Conservation (phyloP, 2,888 invertebrate species). For the Nomada flava region DNA sequence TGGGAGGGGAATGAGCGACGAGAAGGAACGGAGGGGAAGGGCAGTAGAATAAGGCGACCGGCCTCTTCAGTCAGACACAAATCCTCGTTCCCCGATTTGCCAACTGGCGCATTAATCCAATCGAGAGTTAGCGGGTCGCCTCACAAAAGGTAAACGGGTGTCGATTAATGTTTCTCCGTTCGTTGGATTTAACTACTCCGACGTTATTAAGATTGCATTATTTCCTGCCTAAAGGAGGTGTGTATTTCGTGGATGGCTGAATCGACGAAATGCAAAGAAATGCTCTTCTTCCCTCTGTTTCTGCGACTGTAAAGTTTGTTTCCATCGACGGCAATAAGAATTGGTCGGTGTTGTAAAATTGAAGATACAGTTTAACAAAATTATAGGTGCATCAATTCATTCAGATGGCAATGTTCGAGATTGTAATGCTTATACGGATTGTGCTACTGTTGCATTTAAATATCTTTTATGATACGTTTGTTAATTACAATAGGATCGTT, state of each 20-base stretch:
- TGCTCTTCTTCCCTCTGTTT: background rate
- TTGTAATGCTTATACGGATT: too few relatives aligned
- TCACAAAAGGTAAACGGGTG: slow-evolving; percentile 48
- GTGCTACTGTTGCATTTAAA: too few relatives aligned
- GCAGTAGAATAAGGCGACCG: slow-evolving; percentile 37
- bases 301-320: background rate
- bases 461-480: too few relatives aligned
- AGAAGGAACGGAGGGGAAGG: background rate
- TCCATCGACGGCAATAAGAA: too few relatives aligned
- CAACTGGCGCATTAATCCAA: slow-evolving; percentile 60
- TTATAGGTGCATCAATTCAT: too few relatives aligned
- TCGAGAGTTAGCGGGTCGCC: slow-evolving; percentile 39
- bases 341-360: too few relatives aligned
- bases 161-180: slow-evolving; percentile 39
- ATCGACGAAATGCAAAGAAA: slow-evolving; percentile 5
- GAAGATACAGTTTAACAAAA: too few relatives aligned
- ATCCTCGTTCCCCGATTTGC: slow-evolving; percentile 65
- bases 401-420: too few relatives aligned
- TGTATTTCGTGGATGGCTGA: background rate
- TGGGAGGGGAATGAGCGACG: background rate
- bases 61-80: slow-evolving; percentile 48
- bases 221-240: slow-evolving; percentile 24
- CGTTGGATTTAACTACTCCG: slow-evolving; percentile 16
- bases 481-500: too few relatives aligned
- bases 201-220: slow-evolving; percentile 47